Base-by-base conservation (phyloP, 2,888 invertebrate species). In the Microplitis manilae region DNA sequence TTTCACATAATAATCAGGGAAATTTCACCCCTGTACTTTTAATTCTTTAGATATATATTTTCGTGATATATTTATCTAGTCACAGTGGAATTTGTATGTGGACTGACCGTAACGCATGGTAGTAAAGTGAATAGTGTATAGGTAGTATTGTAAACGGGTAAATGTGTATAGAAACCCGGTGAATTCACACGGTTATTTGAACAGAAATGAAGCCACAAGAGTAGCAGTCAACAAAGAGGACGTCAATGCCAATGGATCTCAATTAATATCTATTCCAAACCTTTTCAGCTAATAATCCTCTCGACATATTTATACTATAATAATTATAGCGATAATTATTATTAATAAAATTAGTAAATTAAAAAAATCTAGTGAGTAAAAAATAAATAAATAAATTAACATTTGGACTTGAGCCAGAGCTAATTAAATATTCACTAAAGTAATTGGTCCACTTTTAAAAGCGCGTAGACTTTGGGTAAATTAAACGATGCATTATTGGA, bases 361-460 rank as follows among this genome's bases (percentile, higher is more conserved):
- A 5, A 38, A 17, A 67, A n/a, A n/a, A 67, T 67, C 8, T 50
- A 9, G 50, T 50, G 30, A 30, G 30, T 30, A 17, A 13, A 7
- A 41, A 40, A 41, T 62, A 64, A 40, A 8, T 15, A 17, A 40
- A 61, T 30, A 59, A 65, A 50, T 73, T 59, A 40, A 30, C 20
- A 60, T 39, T 61, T 68, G 74, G 68, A 61, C 17, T 8, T 38
- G 2, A 40, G 15, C 74, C 74, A 74, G 64, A 65, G 62, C 15
- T 39, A 73, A 73, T 68, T 68, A 30, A 73, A 9, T 67, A 73
- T 39, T 74, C 15, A 68, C 17, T 62, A 59, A 61, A 67, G 60
- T 74, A 74, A 74, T 74, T 74, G 68, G 17, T 68, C 67, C 13
- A 30, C 65, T 62, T 62, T 15, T 15, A 7, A 59, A 59, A 62